phyloP scores from a whole-genome alignment of 2,797 vertebrate species.

The Eulemur coronatus region DNA sequence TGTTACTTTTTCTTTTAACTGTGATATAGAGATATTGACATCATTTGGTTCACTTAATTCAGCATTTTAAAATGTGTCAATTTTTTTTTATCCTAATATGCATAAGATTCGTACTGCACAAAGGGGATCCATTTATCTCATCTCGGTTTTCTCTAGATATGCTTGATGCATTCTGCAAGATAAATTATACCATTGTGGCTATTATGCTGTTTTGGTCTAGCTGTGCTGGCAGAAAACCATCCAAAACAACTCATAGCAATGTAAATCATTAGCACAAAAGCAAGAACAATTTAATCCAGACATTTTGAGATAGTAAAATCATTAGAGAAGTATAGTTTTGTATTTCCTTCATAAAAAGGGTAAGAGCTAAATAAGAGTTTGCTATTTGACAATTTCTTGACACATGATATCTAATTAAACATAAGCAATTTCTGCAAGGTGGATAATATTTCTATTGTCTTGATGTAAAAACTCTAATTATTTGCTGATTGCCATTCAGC shows the following conservation, averaged over 20 bases:
- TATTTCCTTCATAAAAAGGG: background rate
- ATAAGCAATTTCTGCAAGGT: background rate
- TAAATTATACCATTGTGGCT: background rate
- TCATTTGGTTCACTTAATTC: background rate
- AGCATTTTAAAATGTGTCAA: background rate
- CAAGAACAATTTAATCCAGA: background rate
- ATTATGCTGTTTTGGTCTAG: background rate
- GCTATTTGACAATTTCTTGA: background rate
- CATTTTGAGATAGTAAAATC: background rate
- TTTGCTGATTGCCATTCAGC: background rate
- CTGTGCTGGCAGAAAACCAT: slow-evolving; percentile 4
- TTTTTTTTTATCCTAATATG: background rate
- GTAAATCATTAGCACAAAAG: background rate
- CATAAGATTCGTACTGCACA: background rate
- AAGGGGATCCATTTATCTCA: background rate
- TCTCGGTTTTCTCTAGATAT: background rate
- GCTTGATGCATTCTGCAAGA: background rate
- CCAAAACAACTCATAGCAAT: background rate
- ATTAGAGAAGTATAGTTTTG: background rate
- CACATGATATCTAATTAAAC: background rate
- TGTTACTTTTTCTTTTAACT: background rate
- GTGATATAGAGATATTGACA: background rate
- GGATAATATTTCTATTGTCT: background rate
- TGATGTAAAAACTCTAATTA: background rate
- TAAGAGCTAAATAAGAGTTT: background rate